phyloP scores from a whole-genome alignment of 1,140 invertebrate genomes.

The Ceratina calcarata region DNA sequence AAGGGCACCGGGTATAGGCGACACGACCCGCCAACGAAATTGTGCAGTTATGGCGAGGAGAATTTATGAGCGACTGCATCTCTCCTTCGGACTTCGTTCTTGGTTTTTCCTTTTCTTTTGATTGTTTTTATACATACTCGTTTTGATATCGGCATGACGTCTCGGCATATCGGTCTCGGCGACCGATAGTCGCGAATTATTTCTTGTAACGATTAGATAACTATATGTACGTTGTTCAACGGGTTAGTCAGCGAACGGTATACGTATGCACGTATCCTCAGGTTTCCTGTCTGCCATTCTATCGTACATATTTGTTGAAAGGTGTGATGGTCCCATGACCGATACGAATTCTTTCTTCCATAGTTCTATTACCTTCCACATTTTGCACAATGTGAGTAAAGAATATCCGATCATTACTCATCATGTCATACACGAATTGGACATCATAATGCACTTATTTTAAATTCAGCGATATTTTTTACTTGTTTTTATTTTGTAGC shows the following conservation, averaged over 20 bases:
- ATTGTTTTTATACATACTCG: constrained; percentile 8
- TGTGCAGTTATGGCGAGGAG: constrained; percentile 40
- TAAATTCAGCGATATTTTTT: too few relatives aligned
- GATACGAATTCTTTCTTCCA: not conserved
- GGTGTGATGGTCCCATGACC: not conserved
- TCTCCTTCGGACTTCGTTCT: constrained; percentile 5
- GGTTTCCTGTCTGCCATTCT: too few relatives aligned
- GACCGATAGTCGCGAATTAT: not conserved
- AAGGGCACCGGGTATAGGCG: constrained; percentile 27
- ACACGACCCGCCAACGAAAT: constrained; percentile 33
- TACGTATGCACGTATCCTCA: too few relatives aligned
- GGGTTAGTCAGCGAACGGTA: not conserved
- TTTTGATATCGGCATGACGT: constrained; percentile 8
- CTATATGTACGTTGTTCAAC: not conserved
- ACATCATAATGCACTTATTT: too few relatives aligned
- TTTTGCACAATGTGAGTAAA: too few relatives aligned
- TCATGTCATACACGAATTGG: not conserved
- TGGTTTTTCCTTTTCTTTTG: not conserved
- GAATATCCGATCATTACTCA: not conserved
- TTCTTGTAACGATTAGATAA: constrained; percentile 6
- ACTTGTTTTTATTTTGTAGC: too few relatives aligned
- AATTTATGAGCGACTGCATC: constrained; percentile 26
- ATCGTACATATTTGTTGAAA: not conserved
- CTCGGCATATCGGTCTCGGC: too few relatives aligned
- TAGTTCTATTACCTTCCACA: too few relatives aligned